Percentiles rank a stretch among this genome's conserved stretches.
Evolutionary conservation across 2,797 vertebrate genomes (phyloP).

Genomic region (Cossypha caffra): DNA sequence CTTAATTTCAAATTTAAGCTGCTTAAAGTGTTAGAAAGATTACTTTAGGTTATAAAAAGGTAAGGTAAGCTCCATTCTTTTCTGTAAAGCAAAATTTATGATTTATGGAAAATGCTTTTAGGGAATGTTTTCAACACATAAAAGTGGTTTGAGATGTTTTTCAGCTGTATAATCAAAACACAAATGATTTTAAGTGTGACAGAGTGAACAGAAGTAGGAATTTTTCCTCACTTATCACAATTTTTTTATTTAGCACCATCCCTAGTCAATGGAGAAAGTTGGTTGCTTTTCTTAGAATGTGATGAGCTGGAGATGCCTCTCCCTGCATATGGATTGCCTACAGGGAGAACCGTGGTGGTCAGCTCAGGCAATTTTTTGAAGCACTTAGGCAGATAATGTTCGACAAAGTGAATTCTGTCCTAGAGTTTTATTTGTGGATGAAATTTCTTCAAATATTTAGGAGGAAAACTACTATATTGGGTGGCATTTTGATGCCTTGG

Average conservation of each 20-base stretch:
- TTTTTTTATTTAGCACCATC: background rate
- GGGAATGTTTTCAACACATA: background rate
- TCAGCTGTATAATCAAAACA: background rate
- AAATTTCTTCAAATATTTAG: background rate
- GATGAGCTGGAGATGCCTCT: background rate
- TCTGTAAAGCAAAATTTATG: background rate
- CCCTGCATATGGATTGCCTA: accelerated
- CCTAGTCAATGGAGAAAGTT: background rate
- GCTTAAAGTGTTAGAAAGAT: background rate
- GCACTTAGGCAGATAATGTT: background rate
- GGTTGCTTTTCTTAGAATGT: background rate
- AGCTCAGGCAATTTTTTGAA: background rate
- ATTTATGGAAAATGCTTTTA: background rate
- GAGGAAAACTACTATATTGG: background rate
- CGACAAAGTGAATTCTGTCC: background rate
- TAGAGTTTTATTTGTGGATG: background rate
- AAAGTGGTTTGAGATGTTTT: background rate
- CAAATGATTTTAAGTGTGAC: background rate
- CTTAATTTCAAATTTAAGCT: background rate
- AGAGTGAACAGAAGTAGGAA: background rate
- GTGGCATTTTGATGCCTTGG: background rate
- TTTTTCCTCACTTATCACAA: background rate
- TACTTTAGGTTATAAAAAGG: background rate
- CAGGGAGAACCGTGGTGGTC: background rate
- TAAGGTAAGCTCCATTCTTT: background rate